These are phyloP conservation scores for Euphonia xanthogaster DNA, from an alignment of 2,797 vertebrate genomes.

Conservation along the genomic window DNA sequence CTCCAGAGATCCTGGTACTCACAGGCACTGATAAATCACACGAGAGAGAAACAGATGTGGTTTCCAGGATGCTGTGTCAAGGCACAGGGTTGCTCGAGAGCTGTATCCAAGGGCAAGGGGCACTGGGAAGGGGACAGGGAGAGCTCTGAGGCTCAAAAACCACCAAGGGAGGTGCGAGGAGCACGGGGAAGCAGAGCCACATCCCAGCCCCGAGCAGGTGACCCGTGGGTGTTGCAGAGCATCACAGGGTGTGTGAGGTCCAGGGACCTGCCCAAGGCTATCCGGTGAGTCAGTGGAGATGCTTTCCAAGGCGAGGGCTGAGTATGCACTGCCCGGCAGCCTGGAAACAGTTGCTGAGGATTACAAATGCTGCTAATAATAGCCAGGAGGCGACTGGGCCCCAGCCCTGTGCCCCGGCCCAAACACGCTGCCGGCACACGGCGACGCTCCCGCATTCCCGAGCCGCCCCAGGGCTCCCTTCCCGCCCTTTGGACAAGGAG, in stretches of 20 bases:
- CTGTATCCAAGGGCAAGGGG: accelerated
- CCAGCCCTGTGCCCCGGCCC: neutral
- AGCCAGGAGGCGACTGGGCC: neutral
- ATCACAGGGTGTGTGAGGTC: neutral
- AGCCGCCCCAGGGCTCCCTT: neutral
- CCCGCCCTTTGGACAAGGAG: neutral
- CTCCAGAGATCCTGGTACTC: neutral
- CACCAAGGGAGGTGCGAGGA: neutral
- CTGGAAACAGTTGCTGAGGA: neutral
- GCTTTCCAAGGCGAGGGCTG: neutral
- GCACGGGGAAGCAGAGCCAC: neutral
- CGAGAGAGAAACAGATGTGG: neutral
- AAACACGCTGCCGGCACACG: neutral
- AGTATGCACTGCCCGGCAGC: neutral
- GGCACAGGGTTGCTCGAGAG: accelerated
- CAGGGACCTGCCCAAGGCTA: neutral
- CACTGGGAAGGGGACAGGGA: neutral
- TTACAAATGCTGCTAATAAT: constrained; percentile 40
- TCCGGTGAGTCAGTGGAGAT: neutral
- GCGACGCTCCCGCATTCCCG: neutral
- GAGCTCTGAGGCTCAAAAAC: accelerated
- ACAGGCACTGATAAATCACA: neutral
- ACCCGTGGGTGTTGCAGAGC: neutral
- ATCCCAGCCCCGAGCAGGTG: accelerated
- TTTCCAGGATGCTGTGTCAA: accelerated